A percentile compares a stretch with the other conserved stretches of the same genome.
Evolutionary conservation across 2,888 invertebrate species (phyloP).

Genomic region (Melitaea athalia): DNA sequence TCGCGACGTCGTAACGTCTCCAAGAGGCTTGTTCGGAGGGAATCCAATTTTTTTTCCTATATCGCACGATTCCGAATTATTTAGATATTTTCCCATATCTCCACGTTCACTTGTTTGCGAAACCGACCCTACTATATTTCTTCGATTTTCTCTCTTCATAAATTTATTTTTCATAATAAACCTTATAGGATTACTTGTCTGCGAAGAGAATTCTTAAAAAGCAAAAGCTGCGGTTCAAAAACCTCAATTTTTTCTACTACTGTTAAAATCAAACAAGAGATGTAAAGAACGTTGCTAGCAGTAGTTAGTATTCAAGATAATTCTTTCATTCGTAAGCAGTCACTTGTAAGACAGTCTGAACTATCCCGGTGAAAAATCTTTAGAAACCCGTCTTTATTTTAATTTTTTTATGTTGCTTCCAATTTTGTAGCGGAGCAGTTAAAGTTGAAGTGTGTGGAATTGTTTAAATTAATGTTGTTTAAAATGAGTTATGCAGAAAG

Average conservation of each 20-base stretch:
- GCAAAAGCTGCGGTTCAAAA: too few relatives aligned
- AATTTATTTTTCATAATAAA: not conserved
- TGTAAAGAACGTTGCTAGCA: too few relatives aligned
- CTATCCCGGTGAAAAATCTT: too few relatives aligned
- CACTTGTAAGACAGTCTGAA: slow-evolving; percentile 1
- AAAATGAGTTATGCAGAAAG: not conserved
- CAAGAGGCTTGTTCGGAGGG: slow-evolving; percentile 13
- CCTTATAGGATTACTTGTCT: not conserved
- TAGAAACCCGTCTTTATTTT: too few relatives aligned
- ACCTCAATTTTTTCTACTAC: too few relatives aligned
- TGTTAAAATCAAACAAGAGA: too few relatives aligned
- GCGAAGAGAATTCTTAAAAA: too few relatives aligned
- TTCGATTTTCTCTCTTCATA: not conserved
- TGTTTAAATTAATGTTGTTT: not conserved
- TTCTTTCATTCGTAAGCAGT: too few relatives aligned
- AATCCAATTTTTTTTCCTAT: slow-evolving; percentile 21
- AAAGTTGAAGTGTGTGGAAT: not conserved
- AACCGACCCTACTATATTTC: not conserved
- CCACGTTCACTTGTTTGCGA: not conserved
- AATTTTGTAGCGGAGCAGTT: not conserved
- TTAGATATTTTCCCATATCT: slow-evolving; percentile 9
- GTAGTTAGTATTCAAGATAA: too few relatives aligned
- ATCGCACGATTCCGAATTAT: slow-evolving; percentile 16
- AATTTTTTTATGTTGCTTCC: not conserved
- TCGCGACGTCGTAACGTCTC: slow-evolving; percentile 15